These are phyloP conservation scores for Pteria penguin DNA, from an alignment of 2,888 invertebrate species.

Conservation along the genomic window DNA sequence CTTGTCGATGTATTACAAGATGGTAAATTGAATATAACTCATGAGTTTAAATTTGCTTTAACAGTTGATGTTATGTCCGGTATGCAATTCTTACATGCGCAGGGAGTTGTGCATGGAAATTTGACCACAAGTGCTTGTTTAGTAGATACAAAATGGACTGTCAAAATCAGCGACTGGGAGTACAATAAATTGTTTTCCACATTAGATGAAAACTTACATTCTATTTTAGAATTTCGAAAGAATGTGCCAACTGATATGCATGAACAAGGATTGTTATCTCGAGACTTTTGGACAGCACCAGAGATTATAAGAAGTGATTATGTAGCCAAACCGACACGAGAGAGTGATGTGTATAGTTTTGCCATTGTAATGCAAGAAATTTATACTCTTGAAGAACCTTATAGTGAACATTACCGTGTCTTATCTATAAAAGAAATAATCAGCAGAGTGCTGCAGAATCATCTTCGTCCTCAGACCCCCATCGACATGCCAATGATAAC, in stretches of 20 bases:
- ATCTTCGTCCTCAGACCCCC: slow-evolving; percentile 62
- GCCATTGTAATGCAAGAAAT: slow-evolving; percentile 74
- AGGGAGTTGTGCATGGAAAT: slow-evolving; percentile 73
- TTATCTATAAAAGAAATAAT: slow-evolving; percentile 62
- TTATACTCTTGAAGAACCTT: slow-evolving; percentile 71
- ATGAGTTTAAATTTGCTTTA: slow-evolving; percentile 70
- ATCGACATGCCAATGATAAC: slow-evolving; percentile 58
- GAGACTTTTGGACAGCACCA: slow-evolving; percentile 72
- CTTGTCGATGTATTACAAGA: slow-evolving; percentile 71
- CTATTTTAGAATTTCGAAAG: slow-evolving; percentile 11
- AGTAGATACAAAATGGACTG: slow-evolving; percentile 74
- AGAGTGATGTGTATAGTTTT: slow-evolving; percentile 73
- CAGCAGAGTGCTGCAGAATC: slow-evolving; percentile 58
- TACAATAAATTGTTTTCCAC: slow-evolving; percentile 52
- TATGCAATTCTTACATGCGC: slow-evolving; percentile 72
- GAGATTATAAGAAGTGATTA: slow-evolving; percentile 66
- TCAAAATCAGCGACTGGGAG: slow-evolving; percentile 75
- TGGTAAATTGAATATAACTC: slow-evolving; percentile 66
- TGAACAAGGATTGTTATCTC: not conserved
- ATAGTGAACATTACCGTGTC: slow-evolving; percentile 59
- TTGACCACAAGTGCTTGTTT: slow-evolving; percentile 68
- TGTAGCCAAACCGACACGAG: slow-evolving; percentile 45
- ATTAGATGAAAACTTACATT: slow-evolving; percentile 18
- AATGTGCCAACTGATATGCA: slow-evolving; percentile 5
- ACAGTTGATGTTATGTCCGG: slow-evolving; percentile 68